Percentiles rank a stretch among this genome's conserved stretches.
These are phyloP conservation scores for Grammomys dolichurus DNA, from an alignment of 2,113 vertebrate species.

Conservation along the genomic window DNA sequence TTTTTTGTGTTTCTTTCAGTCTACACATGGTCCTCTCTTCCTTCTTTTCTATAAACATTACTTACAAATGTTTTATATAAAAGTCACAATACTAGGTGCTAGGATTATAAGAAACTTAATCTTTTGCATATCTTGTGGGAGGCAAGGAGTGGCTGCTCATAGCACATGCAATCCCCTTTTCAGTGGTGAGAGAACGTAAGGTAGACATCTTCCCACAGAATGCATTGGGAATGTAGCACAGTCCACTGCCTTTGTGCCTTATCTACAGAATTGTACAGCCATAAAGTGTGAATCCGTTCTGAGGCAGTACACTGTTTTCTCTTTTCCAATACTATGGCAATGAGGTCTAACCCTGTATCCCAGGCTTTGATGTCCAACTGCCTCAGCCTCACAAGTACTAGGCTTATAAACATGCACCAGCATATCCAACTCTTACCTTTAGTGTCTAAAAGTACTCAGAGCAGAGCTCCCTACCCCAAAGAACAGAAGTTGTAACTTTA, in stretches of 20 bases:
- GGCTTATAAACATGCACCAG: not conserved
- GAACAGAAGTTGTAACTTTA: conserved; percentile 11
- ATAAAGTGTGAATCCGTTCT: not conserved
- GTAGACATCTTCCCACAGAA: not conserved
- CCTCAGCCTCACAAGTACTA: not conserved
- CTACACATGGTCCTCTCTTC: not conserved
- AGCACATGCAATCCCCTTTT: not conserved
- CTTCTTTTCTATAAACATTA: not conserved
- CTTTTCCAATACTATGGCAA: not conserved
- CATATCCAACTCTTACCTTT: not conserved
- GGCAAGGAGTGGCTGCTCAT: not conserved
- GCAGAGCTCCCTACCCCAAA: not conserved
- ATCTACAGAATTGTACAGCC: not conserved
- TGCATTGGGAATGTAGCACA: not conserved
- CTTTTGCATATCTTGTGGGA: not conserved
- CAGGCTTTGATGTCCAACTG: not conserved
- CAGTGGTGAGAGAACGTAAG: not conserved
- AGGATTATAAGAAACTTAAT: not conserved
- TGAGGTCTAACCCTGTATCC: not conserved
- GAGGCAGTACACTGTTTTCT: not conserved
- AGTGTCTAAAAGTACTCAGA: not conserved
- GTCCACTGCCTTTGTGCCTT: not conserved
- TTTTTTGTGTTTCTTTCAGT: conserved; percentile 21
- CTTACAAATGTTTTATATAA: not conserved
- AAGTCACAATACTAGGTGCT: not conserved